Percentiles rank a stretch among this genome's conserved stretches.
phyloP scores from a whole-genome alignment of 2,888 invertebrate species.

The Hyppa rectilinea region DNA sequence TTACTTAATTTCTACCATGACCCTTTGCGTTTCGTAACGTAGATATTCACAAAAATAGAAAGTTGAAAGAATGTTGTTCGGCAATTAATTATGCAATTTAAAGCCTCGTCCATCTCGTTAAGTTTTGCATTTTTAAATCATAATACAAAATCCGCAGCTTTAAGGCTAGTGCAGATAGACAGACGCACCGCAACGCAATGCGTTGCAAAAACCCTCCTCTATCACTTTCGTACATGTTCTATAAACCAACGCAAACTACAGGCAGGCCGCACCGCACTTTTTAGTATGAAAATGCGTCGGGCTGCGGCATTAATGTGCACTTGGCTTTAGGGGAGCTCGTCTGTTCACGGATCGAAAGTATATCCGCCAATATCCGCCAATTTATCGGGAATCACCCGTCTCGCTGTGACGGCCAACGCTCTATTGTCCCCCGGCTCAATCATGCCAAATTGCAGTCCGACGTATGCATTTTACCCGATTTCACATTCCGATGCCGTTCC shows the following conservation, averaged over 20 bases:
- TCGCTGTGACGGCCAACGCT: slow-evolving; percentile 62
- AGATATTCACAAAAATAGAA: slow-evolving; percentile 42
- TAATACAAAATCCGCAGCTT: slow-evolving; percentile 63
- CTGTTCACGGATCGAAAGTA: slow-evolving; percentile 68
- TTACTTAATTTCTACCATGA: slow-evolving; percentile 35
- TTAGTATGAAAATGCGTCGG: neutral
- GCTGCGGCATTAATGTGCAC: neutral
- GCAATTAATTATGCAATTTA: slow-evolving; percentile 50
- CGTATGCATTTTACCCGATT: slow-evolving; percentile 82
- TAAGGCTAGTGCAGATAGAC: slow-evolving; percentile 27
- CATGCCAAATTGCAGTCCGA: slow-evolving; percentile 81
- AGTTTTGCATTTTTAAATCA: slow-evolving; percentile 58
- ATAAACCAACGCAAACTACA: neutral
- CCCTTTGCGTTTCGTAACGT: slow-evolving; percentile 40
- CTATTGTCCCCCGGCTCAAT: slow-evolving; percentile 79
- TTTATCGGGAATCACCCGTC: slow-evolving; percentile 69
- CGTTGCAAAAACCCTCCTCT: neutral
- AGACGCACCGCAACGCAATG: neutral
- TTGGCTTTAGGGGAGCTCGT: slow-evolving; percentile 55
- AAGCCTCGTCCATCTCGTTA: slow-evolving; percentile 23
- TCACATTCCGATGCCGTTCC: slow-evolving; percentile 75
- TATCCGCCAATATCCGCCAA: slow-evolving; percentile 74
- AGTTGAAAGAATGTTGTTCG: slow-evolving; percentile 52
- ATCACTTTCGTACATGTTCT: neutral
- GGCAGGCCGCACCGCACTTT: neutral